Percentiles rank a stretch among this genome's conserved stretches.
Evolutionary conservation across 2,888 invertebrate genomes (phyloP).

Genomic region (Capitulum mitella): DNA sequence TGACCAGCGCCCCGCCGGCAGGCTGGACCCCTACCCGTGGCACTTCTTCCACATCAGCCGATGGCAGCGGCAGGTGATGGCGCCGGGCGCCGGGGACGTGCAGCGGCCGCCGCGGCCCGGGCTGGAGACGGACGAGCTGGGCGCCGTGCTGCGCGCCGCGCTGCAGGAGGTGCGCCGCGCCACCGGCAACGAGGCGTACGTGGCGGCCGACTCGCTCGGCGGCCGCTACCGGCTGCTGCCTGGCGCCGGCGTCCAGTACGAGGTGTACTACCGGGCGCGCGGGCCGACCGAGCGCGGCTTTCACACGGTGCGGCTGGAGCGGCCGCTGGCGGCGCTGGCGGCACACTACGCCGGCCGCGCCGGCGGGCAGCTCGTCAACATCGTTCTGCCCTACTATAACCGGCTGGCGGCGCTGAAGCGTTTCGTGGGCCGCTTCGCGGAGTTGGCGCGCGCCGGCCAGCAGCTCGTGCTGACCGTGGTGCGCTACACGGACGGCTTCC

Average conservation of each 20-base stretch:
- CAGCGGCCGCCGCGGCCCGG: not conserved
- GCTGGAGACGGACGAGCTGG: not conserved
- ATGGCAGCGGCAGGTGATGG: not conserved
- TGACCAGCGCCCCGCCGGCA: not conserved
- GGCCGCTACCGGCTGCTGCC: slow-evolving; percentile 13
- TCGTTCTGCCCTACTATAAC: not conserved
- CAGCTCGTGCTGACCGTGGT: not conserved
- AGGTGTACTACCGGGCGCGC: not conserved
- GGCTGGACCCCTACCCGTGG: not conserved
- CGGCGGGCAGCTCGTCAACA: not conserved
- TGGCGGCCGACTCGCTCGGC: not conserved
- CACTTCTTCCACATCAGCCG: not conserved
- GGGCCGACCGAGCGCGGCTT: not conserved
- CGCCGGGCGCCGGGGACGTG: not conserved
- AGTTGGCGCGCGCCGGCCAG: not conserved
- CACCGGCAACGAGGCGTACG: not conserved
- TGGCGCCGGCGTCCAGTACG: not conserved
- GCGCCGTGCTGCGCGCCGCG: not conserved
- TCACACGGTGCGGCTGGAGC: not conserved
- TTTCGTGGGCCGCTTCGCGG: not conserved
- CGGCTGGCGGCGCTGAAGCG: not conserved
- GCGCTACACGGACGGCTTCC: not conserved
- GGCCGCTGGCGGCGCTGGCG: not conserved
- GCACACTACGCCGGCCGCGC: not conserved
- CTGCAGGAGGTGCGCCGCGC: not conserved